Conservation (phyloP, 2,797 vertebrate species). For the Eurystomus glaucurus region DNA sequence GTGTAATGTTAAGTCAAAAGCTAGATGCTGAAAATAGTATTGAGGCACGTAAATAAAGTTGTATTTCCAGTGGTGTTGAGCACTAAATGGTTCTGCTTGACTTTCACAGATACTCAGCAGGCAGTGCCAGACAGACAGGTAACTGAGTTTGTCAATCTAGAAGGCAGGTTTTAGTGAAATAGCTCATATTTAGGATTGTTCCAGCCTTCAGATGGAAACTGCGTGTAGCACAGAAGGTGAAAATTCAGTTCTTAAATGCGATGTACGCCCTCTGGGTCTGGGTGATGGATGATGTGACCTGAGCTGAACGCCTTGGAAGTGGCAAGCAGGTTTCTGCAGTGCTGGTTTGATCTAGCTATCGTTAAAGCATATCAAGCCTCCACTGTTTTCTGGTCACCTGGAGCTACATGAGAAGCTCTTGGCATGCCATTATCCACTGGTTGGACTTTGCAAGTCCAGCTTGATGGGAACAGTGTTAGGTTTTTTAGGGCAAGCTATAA, state of each 20-base stretch:
- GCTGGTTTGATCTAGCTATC: neutral
- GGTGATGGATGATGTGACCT: neutral
- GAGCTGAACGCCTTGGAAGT: neutral
- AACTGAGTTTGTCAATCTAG: neutral
- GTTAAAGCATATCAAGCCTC: neutral
- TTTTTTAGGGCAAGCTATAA: neutral
- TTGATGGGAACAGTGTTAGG: neutral
- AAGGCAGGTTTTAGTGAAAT: neutral
- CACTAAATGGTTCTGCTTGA: neutral
- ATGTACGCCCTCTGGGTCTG: rapidly evolving
- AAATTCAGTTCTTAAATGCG: neutral
- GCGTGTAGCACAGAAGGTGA: neutral
- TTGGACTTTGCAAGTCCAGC: neutral
- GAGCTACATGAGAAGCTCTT: neutral
- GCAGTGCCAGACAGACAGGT: neutral
- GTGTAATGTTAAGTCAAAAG: neutral
- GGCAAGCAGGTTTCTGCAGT: neutral
- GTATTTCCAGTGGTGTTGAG: neutral
- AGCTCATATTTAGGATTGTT: neutral
- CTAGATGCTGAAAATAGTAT: neutral
- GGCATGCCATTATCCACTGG: neutral
- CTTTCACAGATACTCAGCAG: neutral
- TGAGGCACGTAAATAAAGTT: neutral
- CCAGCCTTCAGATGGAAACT: neutral
- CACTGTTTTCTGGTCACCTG: neutral